Evolutionary conservation across 2,888 invertebrate species (phyloP).

Genomic region (Eupithecia dodoneata): DNA sequence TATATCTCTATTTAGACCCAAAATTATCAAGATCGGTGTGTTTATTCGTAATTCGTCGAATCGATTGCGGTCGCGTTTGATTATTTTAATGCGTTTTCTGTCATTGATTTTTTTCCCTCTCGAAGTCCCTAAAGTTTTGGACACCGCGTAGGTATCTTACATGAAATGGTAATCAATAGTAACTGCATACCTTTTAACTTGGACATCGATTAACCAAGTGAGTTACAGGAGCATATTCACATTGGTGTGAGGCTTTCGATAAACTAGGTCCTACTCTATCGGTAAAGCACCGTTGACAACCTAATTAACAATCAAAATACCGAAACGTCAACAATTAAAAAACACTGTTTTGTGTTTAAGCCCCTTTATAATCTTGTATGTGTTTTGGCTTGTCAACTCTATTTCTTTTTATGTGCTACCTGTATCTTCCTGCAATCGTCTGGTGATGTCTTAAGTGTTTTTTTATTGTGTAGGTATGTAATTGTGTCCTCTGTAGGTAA

Average conservation of each 20-base stretch:
- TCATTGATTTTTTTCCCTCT: neutral
- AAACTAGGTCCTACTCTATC: neutral
- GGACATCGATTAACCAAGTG: no score
- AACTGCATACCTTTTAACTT: neutral
- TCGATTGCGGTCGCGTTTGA: neutral
- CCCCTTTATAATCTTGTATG: no score
- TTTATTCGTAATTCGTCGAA: neutral
- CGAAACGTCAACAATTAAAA: no score
- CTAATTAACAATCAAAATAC: no score
- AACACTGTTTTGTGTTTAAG: neutral
- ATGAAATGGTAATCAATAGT: neutral
- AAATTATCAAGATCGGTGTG: neutral
- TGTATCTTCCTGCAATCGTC: no score
- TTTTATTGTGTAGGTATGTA: neutral
- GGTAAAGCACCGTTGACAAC: neutral
- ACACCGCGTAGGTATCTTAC: neutral
- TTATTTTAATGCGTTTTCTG: neutral
- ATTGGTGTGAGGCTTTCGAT: neutral
- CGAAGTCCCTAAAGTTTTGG: neutral
- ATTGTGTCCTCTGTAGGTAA: neutral
- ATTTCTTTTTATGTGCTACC: neutral
- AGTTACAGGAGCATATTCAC: no score
- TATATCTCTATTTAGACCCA: neutral
- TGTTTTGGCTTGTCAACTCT: no score
- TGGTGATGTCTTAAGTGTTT: neutral